phyloP scores from a whole-genome alignment of 2,888 invertebrate genomes.

The Pristionchus exspectatus region DNA sequence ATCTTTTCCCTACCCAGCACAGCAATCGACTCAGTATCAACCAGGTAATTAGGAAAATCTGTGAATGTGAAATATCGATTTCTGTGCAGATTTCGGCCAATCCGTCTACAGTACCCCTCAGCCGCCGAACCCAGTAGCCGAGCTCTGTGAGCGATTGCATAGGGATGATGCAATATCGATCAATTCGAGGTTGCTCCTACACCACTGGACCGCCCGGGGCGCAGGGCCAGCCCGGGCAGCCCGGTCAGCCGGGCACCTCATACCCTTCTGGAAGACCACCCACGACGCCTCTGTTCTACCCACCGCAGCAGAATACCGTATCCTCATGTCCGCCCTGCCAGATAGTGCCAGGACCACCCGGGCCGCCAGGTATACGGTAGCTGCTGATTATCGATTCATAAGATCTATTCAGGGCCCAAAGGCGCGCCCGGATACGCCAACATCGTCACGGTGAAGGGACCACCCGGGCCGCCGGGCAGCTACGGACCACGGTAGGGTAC shows the following conservation, averaged over 20 bases:
- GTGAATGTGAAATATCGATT: background rate
- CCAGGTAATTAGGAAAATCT: too few relatives aligned
- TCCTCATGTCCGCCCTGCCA: background rate
- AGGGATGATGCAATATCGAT: conserved; percentile 15
- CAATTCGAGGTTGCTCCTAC: conserved; percentile 1
- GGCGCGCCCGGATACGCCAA: background rate
- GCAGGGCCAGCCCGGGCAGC: background rate
- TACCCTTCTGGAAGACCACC: background rate
- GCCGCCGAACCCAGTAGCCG: background rate
- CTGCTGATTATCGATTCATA: background rate
- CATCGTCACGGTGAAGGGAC: background rate
- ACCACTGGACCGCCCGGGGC: background rate
- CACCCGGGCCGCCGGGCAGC: background rate
- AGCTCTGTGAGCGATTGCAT: background rate
- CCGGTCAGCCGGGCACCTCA: background rate
- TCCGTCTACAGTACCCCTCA: background rate
- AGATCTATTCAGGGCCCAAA: background rate
- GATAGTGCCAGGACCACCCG: conserved; percentile 31
- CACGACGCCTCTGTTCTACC: background rate
- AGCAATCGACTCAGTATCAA: background rate
- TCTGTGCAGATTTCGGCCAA: background rate
- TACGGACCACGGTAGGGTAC: conserved; percentile 1
- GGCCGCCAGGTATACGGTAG: conserved; percentile 24
- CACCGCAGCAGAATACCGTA: background rate
- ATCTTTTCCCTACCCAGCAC: background rate